phyloP scores from a whole-genome alignment of 2,888 invertebrate species.

The Aproaerema taeniolella region DNA sequence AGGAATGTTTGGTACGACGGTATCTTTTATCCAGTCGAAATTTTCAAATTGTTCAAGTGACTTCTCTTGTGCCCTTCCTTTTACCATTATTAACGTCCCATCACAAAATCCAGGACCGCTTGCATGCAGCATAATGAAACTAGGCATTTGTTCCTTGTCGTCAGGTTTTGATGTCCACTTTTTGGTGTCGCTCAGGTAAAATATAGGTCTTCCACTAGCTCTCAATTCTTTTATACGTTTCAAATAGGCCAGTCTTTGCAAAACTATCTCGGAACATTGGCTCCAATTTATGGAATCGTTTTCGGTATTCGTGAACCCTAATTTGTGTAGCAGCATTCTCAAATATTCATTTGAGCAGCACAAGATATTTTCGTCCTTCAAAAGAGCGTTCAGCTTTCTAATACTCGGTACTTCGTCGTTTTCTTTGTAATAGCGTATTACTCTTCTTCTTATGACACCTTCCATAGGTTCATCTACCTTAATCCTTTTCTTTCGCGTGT shows the following conservation, averaged over 20 bases:
- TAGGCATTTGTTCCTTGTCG: not conserved
- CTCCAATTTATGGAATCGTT: not conserved
- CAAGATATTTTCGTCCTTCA: conserved; percentile 14
- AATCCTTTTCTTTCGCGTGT: conserved; percentile 11
- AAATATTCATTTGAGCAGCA: conserved; percentile 14
- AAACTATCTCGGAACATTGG: conserved; percentile 2
- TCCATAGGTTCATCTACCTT: conserved; percentile 9
- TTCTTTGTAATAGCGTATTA: conserved; percentile 9
- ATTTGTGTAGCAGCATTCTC: conserved; percentile 11
- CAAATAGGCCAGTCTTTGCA: conserved; percentile 7
- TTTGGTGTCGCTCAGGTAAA: conserved; percentile 9
- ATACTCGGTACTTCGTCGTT: conserved; percentile 13
- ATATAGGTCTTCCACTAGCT: conserved; percentile 5
- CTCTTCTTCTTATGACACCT: conserved; percentile 13
- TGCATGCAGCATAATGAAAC: not conserved
- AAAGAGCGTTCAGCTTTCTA: conserved; percentile 9
- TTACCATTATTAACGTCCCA: not conserved
- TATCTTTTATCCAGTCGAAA: not conserved
- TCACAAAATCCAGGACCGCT: not conserved
- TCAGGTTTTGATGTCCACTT: conserved; percentile 6
- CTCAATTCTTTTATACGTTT: conserved; percentile 5
- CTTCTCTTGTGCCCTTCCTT: not conserved
- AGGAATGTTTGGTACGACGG: not conserved
- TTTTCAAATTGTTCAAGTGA: not conserved
- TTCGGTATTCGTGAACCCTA: conserved; percentile 11